Base-by-base conservation (phyloP, 2,113 vertebrate species). In the Peucedramus taeniatus region DNA sequence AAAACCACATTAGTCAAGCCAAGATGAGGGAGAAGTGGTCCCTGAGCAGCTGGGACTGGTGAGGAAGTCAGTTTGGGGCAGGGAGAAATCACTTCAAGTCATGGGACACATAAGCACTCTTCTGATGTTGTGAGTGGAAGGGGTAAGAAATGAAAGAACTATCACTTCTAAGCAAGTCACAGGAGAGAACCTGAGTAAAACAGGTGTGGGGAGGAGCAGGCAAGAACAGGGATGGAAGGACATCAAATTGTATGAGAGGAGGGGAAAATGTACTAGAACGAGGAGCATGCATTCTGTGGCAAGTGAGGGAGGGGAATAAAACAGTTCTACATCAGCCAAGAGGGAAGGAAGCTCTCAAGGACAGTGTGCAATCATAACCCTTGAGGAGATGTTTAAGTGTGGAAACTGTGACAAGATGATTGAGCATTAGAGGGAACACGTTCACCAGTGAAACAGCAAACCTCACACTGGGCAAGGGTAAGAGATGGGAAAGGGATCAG, bases 21-120 rank as follows among this genome's bases (percentile, higher is more conserved):
- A 95, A 92, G 44, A 90, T 63, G 72, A 95, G 69, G 44, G 23
- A 87, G 95, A 97, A 94, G 96, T 95, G 70, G 89, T 92, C 51
- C 61, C 69, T 40, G 37, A 79, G 83, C 96, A 96, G 91, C 95
- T 96, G 96, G 20, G 77, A 84, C 83, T 81, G 64, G 35, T 94
- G 93, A 89, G 95, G 94, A 95, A 96, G 89, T 96, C 74, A 68
- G 77, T 47, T 54, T 10, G 17, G 26, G 28, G 72, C 56, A 90
- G 33, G 68, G 40, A 94, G 87, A 91, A 91, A 88, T 86, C 33
- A 54, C n/a, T 95, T 79, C 63, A 84, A 72, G 53, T 64, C 51
- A 56, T 7, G 54, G 66, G 65, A 87, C 77, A 47, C 47, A 56
- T 7, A 77, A n/a, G 11, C 63, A 50, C 22, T 45, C 30, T 31